Base-by-base conservation (phyloP, 2,888 invertebrate species). In the Muschampia staudingeri region DNA sequence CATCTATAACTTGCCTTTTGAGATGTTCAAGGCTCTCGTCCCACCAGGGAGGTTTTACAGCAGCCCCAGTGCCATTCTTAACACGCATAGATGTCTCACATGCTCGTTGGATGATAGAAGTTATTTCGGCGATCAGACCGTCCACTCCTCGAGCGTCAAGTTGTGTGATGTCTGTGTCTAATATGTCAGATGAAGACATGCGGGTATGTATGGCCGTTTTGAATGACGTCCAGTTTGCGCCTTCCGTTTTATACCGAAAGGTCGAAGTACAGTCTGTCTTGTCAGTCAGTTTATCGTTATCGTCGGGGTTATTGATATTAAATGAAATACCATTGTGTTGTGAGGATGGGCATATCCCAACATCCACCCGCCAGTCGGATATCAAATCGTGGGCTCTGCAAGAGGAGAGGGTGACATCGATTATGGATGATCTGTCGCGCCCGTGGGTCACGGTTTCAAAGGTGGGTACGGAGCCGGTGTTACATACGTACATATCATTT, bases 321-420 rank as follows among this genome's bases (percentile, higher is more conserved):
- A 82, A 85, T 11, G 80, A 79, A 14, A 86, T 69, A 0, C 84
- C 84, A 37, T 85, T 84, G 61, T 86, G 86, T 48, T 84, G 82
- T 11, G 85, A 84, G 0, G 84, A 48, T 0, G 82, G 67, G 48
- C 85, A 84, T 0, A 65, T 56, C 6, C 16, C n/a, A 6, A 56
- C 6, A 56, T 56, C n/a, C 56, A 56, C 56, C 16, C 16, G 14
- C 56, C 56, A 56, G 16, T 56, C n/a, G 16, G 14, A 16, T 6
- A 56, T 16, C n/a, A 16, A 16, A 56, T 9, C n/a, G 6, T 16
- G 4, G 6, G n/a, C 56, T 16, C 6, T 6, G n/a, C 56, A 1
- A 6, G 56, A 56, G 6, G 56, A 11, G n/a, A 56, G 16, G 14
- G 56, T 56, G n/a, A 56, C 6, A 3, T 56, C 56, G 11, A 56